Evolutionary conservation across 2,797 vertebrate species (phyloP).

Genomic region (Podargus strigoides): DNA sequence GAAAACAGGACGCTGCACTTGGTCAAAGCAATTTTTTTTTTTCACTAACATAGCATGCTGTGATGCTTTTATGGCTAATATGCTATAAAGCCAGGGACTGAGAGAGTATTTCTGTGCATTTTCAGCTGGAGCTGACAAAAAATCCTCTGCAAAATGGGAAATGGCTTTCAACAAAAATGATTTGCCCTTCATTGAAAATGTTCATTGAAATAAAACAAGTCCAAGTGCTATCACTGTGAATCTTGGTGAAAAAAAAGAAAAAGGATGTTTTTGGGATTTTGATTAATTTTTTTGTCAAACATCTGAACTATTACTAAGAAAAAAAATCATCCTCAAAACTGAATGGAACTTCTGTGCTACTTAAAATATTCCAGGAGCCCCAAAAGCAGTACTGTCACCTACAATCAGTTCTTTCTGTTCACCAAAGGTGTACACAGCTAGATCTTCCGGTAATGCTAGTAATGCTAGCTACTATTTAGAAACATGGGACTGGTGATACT

Average conservation of each 20-base stretch:
- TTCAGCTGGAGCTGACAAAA: neutral
- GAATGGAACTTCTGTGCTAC: neutral
- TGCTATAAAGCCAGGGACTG: neutral
- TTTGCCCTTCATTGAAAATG: neutral
- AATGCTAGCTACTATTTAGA: neutral
- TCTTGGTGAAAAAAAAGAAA: no score
- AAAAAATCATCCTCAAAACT: neutral
- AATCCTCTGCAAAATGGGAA: neutral
- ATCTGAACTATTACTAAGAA: neutral
- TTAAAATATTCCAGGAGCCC: neutral
- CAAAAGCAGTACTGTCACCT: neutral
- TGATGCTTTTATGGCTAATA: neutral
- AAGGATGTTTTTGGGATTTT: accelerated
- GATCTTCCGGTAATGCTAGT: neutral
- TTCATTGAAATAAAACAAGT: neutral
- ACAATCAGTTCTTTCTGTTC: neutral
- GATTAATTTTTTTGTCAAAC: neutral
- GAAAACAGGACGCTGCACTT: neutral
- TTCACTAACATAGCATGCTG: neutral
- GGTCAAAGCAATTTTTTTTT: neutral
- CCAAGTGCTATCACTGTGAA: neutral
- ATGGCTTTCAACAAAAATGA: neutral
- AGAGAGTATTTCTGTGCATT: neutral
- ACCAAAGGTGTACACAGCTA: neutral
- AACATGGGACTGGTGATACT: neutral